phyloP scores from a whole-genome alignment of 64 coral and sea anemone genomes.

The Hydrozoanthus tunicans region DNA sequence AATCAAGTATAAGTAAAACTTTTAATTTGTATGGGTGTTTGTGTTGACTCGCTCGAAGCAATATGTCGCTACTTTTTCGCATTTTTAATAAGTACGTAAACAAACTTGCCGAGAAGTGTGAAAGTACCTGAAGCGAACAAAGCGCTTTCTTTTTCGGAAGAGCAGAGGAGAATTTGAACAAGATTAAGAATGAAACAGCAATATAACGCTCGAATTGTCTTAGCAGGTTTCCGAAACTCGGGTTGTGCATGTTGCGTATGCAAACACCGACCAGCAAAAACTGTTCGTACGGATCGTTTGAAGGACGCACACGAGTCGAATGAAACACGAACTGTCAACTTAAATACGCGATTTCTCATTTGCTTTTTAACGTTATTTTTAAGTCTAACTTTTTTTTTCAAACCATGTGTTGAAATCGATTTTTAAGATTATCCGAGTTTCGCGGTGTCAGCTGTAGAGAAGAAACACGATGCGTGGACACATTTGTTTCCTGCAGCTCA shows the following conservation, averaged over 20 bases:
- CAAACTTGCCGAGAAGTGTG: background rate
- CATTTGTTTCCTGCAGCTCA: background rate
- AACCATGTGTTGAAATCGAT: background rate
- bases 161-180: slow-evolving; percentile 1
- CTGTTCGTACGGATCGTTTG: slow-evolving; percentile 1
- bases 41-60: slow-evolving; percentile 2
- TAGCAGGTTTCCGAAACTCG: slow-evolving; percentile 42
- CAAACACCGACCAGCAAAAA: slow-evolving; percentile 32
- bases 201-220: slow-evolving; percentile 35
- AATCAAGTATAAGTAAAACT: slow-evolving; percentile 39
- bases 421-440: background rate
- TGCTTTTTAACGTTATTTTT: background rate
- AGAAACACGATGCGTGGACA: slow-evolving; percentile 1
- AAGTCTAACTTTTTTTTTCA: background rate
- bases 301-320: background rate
- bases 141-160: background rate
- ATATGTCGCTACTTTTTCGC: slow-evolving; percentile 6
- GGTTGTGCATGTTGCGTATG: slow-evolving; percentile 55
- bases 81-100: background rate
- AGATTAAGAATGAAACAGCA: background rate
- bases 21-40: slow-evolving; percentile 16
- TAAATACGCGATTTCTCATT: background rate
- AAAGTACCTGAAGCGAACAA: background rate
- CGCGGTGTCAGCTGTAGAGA: slow-evolving; percentile 33
- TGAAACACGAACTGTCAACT: background rate